A percentile compares a stretch with the other conserved stretches of the same genome.
Evolutionary conservation across 2,113 vertebrate genomes (phyloP).

Genomic region (Tetrao urogallus): DNA sequence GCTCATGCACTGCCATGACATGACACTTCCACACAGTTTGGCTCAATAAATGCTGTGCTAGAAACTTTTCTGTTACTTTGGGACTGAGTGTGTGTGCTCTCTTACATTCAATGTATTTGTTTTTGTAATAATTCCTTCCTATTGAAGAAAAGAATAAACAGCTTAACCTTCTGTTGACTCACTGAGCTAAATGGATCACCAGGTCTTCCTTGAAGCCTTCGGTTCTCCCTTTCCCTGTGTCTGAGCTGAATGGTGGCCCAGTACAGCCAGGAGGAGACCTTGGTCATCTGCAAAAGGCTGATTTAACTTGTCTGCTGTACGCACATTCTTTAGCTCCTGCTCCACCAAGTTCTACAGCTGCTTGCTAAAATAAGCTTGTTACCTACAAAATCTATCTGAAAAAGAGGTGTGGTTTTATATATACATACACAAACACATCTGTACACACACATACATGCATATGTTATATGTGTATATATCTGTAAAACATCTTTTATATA

Average conservation of each 20-base stretch:
- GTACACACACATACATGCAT: too few species aligned
- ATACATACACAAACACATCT: too few species aligned
- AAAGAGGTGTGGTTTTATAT: background rate
- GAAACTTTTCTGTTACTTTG: background rate
- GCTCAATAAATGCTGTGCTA: background rate
- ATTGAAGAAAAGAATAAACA: background rate
- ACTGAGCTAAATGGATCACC: background rate
- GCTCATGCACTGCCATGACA: too few species aligned
- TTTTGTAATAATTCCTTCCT: background rate
- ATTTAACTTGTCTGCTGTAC: background rate
- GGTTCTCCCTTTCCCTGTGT: background rate
- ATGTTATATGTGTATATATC: background rate
- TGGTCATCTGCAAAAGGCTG: background rate
- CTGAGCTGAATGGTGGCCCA: fast-evolving
- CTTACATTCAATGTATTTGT: background rate
- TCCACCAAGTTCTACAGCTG: fast-evolving
- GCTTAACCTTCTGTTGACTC: background rate
- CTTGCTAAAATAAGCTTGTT: background rate
- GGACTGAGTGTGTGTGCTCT: fast-evolving
- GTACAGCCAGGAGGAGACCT: background rate
- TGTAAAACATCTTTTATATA: background rate
- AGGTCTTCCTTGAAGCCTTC: background rate
- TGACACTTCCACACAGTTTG: background rate
- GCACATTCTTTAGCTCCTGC: background rate
- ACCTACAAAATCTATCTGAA: too few species aligned